Base-by-base conservation (phyloP, 2,888 invertebrate genomes). In the Troglohyphantes excavatus region DNA sequence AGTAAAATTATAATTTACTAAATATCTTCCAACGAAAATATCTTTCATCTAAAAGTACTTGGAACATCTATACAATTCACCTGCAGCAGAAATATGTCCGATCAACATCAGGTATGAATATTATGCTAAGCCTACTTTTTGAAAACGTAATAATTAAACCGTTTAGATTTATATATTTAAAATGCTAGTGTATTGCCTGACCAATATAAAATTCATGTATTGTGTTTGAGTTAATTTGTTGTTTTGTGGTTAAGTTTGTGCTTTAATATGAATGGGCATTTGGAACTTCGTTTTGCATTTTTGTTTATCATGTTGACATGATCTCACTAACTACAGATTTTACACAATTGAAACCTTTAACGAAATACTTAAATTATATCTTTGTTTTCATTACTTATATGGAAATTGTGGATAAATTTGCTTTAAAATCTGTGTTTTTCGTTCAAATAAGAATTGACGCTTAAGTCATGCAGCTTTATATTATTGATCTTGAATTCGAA, bases 61-160 rank as follows among this genome's bases (percentile, higher is more conserved):
- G 23, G 39, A 26, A 59, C 59, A 21, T 11, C 17, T 59, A 27
- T 0, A 13, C 6, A 17, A 26, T 59, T n/a, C 17, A 3, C 33
- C 23, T 39, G 5, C 17, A 65, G 0, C 33, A 17, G 17, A 19
- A 76, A 65, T 17, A 88, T 88, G 88, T 33, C 88, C 33, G 88
- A 88, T 53, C 88, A 88, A 75, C 82, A 82, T 46, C 88, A 88
- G 88, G 88, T 82, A 82, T 19, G 23, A n/a, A 70, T 70, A 29
- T 21, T 59, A 23, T 17, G 68, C 33, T 82, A 82, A 82, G 70
- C 81, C 81, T 82, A 70, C 29, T 82, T 82, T 61, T 33, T 17
- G 13, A n/a, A 61, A 59, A 33, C 26, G 21, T 63, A 39, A 43
- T 53, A 53, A 53, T 17, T 6, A 21, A 65, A 33, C 78, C 78